A percentile compares a stretch with the other conserved stretches of the same genome.
These are phyloP conservation scores for Malurus elegans DNA, from an alignment of 2,113 vertebrate genomes.

Conservation along the genomic window DNA sequence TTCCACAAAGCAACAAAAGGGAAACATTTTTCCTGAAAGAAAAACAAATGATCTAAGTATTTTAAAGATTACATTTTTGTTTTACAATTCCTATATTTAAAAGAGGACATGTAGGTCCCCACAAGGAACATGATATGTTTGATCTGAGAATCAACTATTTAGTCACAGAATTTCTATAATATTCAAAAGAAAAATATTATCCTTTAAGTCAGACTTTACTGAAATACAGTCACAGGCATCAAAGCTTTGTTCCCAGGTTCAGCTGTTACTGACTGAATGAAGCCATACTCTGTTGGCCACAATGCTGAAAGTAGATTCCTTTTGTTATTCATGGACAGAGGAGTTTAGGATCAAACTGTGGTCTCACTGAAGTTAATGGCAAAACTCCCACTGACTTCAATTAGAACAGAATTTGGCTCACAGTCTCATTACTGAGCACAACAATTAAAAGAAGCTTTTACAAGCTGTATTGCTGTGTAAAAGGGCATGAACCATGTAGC, in stretches of 20 bases:
- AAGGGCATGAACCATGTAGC: slow-evolving; percentile 43
- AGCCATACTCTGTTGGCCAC: not conserved
- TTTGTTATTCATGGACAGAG: not conserved
- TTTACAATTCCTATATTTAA: not conserved
- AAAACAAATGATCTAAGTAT: not conserved
- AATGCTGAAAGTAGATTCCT: not conserved
- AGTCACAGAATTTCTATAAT: not conserved
- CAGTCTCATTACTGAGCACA: slow-evolving; percentile 3
- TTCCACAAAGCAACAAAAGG: not conserved
- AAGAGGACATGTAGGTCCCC: not conserved
- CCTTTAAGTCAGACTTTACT: not conserved
- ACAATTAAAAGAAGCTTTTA: slow-evolving; percentile 49
- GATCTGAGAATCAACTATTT: not conserved
- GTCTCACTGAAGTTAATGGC: slow-evolving; percentile 18
- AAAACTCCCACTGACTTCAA: slow-evolving; percentile 51
- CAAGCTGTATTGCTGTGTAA: slow-evolving; percentile 30
- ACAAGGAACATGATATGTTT: not conserved
- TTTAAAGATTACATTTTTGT: not conserved
- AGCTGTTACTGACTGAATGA: not conserved
- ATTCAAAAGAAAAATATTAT: not conserved
- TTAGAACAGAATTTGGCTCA: slow-evolving; percentile 38
- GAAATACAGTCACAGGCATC: not conserved
- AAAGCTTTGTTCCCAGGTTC: not conserved
- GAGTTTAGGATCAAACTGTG: not conserved
- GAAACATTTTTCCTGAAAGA: not conserved